Conservation (phyloP, 2,888 invertebrate genomes). For the Ormyrus thymus region DNA sequence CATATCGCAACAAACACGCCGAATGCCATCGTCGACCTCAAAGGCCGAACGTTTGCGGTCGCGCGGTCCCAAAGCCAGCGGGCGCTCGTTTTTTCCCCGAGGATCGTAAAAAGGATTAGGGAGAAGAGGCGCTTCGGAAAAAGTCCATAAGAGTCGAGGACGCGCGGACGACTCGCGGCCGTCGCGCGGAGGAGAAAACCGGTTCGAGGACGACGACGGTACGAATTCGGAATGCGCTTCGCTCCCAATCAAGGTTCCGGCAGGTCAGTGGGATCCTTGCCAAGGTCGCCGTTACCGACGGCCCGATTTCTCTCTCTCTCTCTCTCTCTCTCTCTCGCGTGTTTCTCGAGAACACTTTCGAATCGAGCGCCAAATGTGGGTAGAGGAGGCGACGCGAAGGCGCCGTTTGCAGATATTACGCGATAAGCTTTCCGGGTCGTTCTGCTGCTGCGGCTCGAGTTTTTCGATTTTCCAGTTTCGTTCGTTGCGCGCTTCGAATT, state of each 20-base stretch:
- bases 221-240: conserved; percentile 16
- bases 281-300: conserved; percentile 28
- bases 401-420: no score
- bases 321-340: no score
- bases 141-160: not conserved
- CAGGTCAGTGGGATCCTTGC: conserved; percentile 56
- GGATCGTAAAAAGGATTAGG: not conserved
- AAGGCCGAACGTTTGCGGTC: not conserved
- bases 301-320: not conserved
- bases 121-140: not conserved
- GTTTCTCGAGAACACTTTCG: no score
- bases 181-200: not conserved
- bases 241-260: conserved; percentile 55
- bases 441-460: no score
- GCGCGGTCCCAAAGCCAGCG: no score
- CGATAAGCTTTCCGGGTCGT: no score
- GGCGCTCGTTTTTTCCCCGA: conserved; percentile 8
- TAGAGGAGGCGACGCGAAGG: no score
- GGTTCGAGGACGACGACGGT: not conserved
- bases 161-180: no score
- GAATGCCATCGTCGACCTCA: not conserved
- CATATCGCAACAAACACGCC: not conserved
- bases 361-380: no score
- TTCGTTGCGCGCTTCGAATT: no score
- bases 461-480: no score